Conservation (phyloP, 2,888 invertebrate species). For the Thera britannica region DNA sequence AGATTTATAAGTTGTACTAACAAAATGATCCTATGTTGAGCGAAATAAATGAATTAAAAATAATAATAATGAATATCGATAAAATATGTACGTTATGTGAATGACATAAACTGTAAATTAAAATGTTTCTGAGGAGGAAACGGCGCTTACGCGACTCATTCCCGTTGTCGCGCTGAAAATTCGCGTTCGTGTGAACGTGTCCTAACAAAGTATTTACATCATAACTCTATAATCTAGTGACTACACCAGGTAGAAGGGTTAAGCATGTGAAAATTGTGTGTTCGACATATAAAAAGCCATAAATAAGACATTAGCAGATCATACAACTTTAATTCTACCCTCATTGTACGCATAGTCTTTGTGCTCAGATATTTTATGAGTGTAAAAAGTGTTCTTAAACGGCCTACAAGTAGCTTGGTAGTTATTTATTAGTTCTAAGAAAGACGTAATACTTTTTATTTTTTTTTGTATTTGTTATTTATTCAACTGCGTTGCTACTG, state of each 20-base stretch:
- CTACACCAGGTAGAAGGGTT: conserved; percentile 64
- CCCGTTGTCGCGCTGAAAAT: too few relatives aligned
- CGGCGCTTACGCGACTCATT: too few relatives aligned
- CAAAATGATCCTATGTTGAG: too few relatives aligned
- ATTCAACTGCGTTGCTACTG: not conserved
- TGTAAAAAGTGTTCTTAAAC: conserved; percentile 40
- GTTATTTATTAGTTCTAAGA: conserved; percentile 30
- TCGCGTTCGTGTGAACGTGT: not conserved
- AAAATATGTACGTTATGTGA: too few relatives aligned
- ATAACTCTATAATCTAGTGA: conserved; percentile 40
- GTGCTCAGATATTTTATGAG: conserved; percentile 46
- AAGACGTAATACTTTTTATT: conserved; percentile 4
- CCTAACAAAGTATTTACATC: conserved; percentile 25
- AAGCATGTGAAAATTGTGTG: conserved; percentile 81
- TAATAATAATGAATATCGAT: too few relatives aligned
- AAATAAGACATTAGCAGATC: conserved; percentile 83
- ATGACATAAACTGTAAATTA: too few relatives aligned
- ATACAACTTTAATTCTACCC: conserved; percentile 66
- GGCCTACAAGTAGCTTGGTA: conserved; percentile 20
- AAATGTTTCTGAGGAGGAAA: too few relatives aligned
- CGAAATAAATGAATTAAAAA: too few relatives aligned
- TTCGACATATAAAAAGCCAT: conserved; percentile 71
- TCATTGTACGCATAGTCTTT: conserved; percentile 68
- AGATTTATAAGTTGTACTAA: too few relatives aligned
- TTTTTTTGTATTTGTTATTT: not conserved